Percentiles rank a stretch among this genome's conserved stretches.
phyloP scores from a whole-genome alignment of 2,888 invertebrate species.

The Cheilosia pagana region DNA sequence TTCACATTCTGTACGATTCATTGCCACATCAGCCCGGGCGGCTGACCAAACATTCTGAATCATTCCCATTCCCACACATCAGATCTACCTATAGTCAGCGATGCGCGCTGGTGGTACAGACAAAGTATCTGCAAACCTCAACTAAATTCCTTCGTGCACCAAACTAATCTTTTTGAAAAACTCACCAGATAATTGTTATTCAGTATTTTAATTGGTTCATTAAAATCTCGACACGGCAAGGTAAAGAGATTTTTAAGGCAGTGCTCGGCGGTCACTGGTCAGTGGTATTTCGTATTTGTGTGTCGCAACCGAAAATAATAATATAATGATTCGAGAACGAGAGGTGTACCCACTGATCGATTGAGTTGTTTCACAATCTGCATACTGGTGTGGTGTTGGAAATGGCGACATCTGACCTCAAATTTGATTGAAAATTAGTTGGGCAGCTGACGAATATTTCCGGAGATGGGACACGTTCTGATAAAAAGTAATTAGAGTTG shows the following conservation, averaged over 20 bases:
- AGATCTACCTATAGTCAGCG: too few species aligned
- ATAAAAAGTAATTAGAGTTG: too few species aligned
- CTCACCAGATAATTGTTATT: constrained; percentile 30
- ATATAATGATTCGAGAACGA: constrained; percentile 9
- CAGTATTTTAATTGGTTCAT: constrained; percentile 55
- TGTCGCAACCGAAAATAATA: constrained; percentile 16
- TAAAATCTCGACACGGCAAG: constrained; percentile 42
- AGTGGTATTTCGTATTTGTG: background rate
- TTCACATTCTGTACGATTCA: constrained; percentile 42
- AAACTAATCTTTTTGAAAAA: constrained; percentile 34
- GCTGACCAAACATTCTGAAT: constrained; percentile 29
- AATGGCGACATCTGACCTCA: constrained; percentile 33
- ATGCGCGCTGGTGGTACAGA: background rate
- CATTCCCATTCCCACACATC: constrained; percentile 14
- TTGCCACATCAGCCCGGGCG: constrained; percentile 21
- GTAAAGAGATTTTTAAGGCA: constrained; percentile 7
- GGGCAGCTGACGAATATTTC: background rate
- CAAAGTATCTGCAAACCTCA: constrained; percentile 20
- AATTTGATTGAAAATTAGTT: constrained; percentile 26
- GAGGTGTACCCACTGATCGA: constrained; percentile 11
- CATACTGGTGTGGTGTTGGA: background rate
- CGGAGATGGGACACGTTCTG: too few species aligned
- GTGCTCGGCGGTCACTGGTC: background rate
- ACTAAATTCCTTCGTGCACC: constrained; percentile 32
- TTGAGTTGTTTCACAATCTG: constrained; percentile 14